Percentiles rank a stretch among this genome's conserved stretches.
These are phyloP conservation scores for Pangasianodon gigas DNA, from an alignment of 2,113 vertebrate genomes.

Conservation along the genomic window DNA sequence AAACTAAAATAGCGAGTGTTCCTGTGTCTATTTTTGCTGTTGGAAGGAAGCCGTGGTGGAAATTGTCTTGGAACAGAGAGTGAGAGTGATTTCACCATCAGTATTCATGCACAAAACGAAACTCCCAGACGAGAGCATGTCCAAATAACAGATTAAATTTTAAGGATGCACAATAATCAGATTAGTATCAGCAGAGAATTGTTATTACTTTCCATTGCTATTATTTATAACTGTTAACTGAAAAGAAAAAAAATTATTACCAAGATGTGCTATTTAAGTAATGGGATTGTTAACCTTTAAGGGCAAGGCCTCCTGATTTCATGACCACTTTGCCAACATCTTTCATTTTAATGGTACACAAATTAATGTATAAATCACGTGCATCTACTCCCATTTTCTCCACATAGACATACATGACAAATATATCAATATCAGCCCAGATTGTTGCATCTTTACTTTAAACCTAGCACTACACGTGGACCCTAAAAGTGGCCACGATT, in stretches of 20 bases:
- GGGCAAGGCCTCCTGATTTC: neutral
- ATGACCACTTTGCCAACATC: neutral
- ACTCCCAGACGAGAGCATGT: neutral
- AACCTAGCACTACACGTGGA: neutral
- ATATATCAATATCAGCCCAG: neutral
- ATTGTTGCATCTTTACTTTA: neutral
- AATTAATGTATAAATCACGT: neutral
- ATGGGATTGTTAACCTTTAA: neutral
- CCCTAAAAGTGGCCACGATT: neutral
- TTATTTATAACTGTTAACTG: neutral
- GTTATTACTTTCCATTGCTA: neutral
- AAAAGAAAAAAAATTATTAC: neutral
- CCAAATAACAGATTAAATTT: neutral
- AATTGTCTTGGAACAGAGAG: conserved; percentile 29
- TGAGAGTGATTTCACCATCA: conserved; percentile 2
- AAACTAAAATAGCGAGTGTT: neutral
- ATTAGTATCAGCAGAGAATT: neutral
- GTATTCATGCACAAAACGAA: conserved; percentile 1
- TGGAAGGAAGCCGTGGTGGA: conserved; percentile 16
- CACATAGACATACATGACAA: neutral
- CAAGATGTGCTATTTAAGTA: neutral
- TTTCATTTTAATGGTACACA: neutral
- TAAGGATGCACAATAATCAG: neutral
- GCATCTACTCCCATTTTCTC: neutral
- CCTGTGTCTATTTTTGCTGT: conserved; percentile 11